Percentiles rank a stretch among this genome's conserved stretches.
These are phyloP conservation scores for Urosaurus nigricauda DNA, from an alignment of 2,797 vertebrate species.

Conservation along the genomic window DNA sequence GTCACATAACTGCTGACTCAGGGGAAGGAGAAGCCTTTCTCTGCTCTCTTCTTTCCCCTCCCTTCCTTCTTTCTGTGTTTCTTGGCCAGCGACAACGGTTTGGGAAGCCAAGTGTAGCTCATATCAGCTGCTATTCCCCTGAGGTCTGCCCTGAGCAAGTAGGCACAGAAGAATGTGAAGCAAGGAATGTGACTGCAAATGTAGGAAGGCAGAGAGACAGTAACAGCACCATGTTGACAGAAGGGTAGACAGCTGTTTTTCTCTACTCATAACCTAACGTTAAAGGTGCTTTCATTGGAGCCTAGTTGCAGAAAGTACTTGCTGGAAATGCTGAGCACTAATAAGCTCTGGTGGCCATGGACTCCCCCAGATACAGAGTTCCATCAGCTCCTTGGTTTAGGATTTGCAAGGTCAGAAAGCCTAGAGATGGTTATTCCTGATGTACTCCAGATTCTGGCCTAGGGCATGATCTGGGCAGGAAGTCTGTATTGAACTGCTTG, in stretches of 20 bases:
- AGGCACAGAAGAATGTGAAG: not conserved
- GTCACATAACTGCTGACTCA: slow-evolving; percentile 61
- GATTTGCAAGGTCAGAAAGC: not conserved
- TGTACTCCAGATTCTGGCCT: not conserved
- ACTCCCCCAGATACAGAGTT: not conserved
- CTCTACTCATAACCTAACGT: not conserved
- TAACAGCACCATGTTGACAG: not conserved
- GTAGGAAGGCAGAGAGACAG: not conserved
- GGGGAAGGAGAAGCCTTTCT: not conserved
- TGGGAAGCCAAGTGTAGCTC: slow-evolving; percentile 20
- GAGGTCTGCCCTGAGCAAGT: not conserved
- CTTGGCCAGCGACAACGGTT: accelerated
- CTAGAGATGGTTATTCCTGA: not conserved
- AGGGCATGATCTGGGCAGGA: not conserved
- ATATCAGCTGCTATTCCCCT: slow-evolving; percentile 11
- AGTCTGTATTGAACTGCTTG: not conserved
- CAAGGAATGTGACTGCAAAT: slow-evolving; percentile 1
- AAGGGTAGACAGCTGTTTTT: slow-evolving; percentile 3
- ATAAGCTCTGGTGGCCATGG: not conserved
- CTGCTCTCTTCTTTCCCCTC: accelerated
- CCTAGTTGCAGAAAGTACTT: not conserved
- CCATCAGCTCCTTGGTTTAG: not conserved
- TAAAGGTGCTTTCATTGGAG: not conserved
- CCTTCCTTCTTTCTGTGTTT: not conserved
- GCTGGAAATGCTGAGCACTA: not conserved